Base-by-base conservation (phyloP, 2,888 invertebrate genomes). In the Steinernema carpocapsae region DNA sequence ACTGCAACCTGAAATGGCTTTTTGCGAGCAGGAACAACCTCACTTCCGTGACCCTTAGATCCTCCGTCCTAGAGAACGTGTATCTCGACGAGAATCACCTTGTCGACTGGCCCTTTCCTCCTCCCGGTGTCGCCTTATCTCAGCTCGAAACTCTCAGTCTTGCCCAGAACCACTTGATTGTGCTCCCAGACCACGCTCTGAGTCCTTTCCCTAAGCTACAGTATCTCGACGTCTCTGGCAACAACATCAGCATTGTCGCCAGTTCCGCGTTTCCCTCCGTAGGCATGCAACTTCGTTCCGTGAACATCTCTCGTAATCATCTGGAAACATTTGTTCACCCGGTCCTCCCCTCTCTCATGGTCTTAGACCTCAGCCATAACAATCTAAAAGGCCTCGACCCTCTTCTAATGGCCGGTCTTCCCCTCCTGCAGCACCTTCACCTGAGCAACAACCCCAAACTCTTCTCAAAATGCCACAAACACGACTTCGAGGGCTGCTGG, bases 331-430 rank as follows among this genome's bases (percentile, higher is more conserved):
- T 81, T 24, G 72, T 43, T 64, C 22, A 43, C 71, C 32, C 70
- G 22, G 77, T 83, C 37, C 78, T 85, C 26, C 83, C 83, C 19
- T 82, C 84, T n/a, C 80, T 85, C 14, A 77, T 80, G 12, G 79
- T 81, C 19, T 76, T 85, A 19, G 85, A 85, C 75, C 76, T 84
- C 14, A 80, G 80, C 24, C 73, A 76, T 14, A 85, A 85, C 70
- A 75, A 76, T 32, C 75, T 85, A 37, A 77, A 77, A 19, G 73
- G 74, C 45, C 70, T 85, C 14, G 79, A 80, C 73, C 76, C 80
- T 0, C 77, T 80, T 42, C 77, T 85, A 19, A 82, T 84, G 71
- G 74, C 77, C 10, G 81, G 80, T 46, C 52, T 82, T 19, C 84
- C 84, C 24, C 74, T 78, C 73, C 79, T 84, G n/a, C 80, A 82